Percentiles rank a stretch among this genome's conserved stretches.
These are phyloP conservation scores for Leptodactylus fuscus DNA, from an alignment of 2,113 vertebrate genomes.

Conservation along the genomic window DNA sequence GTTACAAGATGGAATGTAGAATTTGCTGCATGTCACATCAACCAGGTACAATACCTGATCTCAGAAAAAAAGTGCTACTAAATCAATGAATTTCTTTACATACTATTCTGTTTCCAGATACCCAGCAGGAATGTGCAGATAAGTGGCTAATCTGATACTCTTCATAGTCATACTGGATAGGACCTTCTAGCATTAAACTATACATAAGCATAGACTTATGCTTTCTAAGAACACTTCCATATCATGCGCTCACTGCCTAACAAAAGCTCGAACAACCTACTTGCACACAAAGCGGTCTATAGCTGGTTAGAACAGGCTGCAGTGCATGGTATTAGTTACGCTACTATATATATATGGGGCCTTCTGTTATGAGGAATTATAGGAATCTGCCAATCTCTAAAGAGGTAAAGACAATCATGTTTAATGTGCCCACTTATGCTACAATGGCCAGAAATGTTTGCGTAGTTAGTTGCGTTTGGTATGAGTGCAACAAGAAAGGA, in stretches of 20 bases:
- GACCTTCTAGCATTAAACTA: background rate
- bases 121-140: background rate
- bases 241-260: background rate
- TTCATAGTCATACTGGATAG: background rate
- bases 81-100: background rate
- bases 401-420: conserved; percentile 1
- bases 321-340: conserved; percentile 10
- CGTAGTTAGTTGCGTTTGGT: background rate
- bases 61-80: background rate
- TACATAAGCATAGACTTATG: background rate
- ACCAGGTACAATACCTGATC: conserved; percentile 4
- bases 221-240: background rate
- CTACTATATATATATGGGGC: background rate
- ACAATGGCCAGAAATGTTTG: background rate
- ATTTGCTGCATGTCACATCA: conserved; percentile 33
- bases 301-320: background rate
- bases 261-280: background rate
- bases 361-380: background rate
- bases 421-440: background rate
- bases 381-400: background rate
- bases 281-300: background rate
- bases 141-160: background rate
- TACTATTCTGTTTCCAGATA: background rate
- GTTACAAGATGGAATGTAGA: conserved; percentile 13
- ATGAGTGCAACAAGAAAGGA: background rate